Evolutionary conservation across 2,797 vertebrate genomes (phyloP), one percentile per base, ranked within the genome.

Genomic region (Nannoperca obscura): DNA sequence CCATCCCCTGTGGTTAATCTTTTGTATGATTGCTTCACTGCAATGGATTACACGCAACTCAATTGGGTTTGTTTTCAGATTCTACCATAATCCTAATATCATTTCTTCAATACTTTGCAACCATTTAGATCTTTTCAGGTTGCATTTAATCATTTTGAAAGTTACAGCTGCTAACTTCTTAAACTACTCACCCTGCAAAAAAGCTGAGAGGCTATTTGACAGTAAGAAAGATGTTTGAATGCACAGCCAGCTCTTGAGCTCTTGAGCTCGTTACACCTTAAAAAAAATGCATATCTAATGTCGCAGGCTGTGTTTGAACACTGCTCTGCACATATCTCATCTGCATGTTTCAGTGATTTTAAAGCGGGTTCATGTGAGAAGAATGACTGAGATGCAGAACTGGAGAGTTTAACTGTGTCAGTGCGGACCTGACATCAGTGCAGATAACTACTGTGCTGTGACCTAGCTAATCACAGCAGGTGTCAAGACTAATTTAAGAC

Each of bases 401-500:
- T 52, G 46, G 50, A 65, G 61, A 64, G 40, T 64, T 62, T 53
- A 77, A 68, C 49, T 62, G 65, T 73, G 77, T 70, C 54, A 46
- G 30, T 36, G 38, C 57, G 52, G 57, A 59, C 32, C 12, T 49
- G 55, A 75, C 70, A 67, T 74, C 38, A 71, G 61, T 38, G 55
- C 34, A 65, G 60, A 68, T 47, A 47, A 57, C 44, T 40, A 66
- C 46, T 60, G 34, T 58, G 15, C 38, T 0, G 1, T 71, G 82
- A 76, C 63, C 80, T 55, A 30, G 40, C 65, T 72, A 67, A 65
- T 72, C 68, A 70, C 55, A 73, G 62, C 49, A 59, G 50, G 71
- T 68, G 68, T 78, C 71, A 55, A 30, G 49, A 67, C 32, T 76
- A n/a, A 76, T 89, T 80, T 62, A 68, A 58, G 47, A 79, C 58